phyloP scores from a whole-genome alignment of 2,797 vertebrate species.

The Takifugu ocellatus region DNA sequence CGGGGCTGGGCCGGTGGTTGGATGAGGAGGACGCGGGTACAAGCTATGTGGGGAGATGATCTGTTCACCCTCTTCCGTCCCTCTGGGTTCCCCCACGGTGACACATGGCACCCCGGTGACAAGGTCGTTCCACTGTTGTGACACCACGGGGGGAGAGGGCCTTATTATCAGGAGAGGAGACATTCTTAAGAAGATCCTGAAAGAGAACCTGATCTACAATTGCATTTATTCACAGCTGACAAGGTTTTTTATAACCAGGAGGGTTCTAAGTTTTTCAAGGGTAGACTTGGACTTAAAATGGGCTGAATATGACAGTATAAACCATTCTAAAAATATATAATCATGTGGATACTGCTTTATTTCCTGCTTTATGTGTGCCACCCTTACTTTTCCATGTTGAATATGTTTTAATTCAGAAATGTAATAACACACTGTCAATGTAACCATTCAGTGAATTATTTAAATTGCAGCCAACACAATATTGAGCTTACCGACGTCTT shows the following conservation, averaged over 20 bases:
- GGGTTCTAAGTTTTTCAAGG: slow-evolving; percentile 59
- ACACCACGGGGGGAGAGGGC: slow-evolving; percentile 58
- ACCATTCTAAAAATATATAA: too few relatives aligned
- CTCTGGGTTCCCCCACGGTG: slow-evolving; percentile 54
- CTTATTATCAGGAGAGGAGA: slow-evolving; percentile 64
- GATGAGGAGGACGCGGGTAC: slow-evolving; percentile 51
- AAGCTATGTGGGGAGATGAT: slow-evolving; percentile 61
- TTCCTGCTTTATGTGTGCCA: too few relatives aligned
- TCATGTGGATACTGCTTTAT: too few relatives aligned
- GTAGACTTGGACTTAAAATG: slow-evolving; percentile 26
- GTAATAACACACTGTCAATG: too few relatives aligned
- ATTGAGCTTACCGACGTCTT: too few relatives aligned
- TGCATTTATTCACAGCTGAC: slow-evolving; percentile 50
- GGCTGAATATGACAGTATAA: not conserved
- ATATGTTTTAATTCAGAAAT: too few relatives aligned
- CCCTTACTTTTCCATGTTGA: too few relatives aligned
- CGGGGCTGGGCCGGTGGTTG: slow-evolving; percentile 48
- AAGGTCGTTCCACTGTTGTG: slow-evolving; percentile 60
- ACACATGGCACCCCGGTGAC: slow-evolving; percentile 66
- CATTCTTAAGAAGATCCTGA: slow-evolving; percentile 56
- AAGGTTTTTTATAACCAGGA: slow-evolving; percentile 57
- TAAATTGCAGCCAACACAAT: too few relatives aligned
- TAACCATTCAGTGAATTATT: too few relatives aligned
- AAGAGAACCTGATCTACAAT: slow-evolving; percentile 57
- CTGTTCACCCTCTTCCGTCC: slow-evolving; percentile 53